phyloP scores from a whole-genome alignment of 2,888 invertebrate genomes.

The Gisinianus flammeolus region DNA sequence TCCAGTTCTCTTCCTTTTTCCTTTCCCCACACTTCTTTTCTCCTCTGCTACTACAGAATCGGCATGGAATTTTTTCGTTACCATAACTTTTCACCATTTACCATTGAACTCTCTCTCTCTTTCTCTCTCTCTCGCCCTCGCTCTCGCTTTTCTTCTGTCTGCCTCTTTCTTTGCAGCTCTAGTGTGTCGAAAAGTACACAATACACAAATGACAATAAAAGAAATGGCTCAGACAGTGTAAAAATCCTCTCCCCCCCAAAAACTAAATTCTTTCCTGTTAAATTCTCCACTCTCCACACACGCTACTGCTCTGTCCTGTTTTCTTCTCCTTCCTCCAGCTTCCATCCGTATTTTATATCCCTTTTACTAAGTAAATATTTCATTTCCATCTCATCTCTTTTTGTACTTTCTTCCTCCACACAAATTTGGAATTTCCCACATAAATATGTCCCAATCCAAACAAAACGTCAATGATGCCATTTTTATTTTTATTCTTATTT shows the following conservation, averaged over 20 bases:
- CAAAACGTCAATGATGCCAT: too few species aligned
- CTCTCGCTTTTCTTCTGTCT: background rate
- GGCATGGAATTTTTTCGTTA: too few species aligned
- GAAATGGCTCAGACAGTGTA: background rate
- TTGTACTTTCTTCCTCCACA: too few species aligned
- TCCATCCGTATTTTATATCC: background rate
- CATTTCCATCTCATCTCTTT: background rate
- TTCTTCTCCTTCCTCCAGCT: background rate
- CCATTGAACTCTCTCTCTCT: constrained; percentile 6
- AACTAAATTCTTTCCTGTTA: background rate
- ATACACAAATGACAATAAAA: background rate
- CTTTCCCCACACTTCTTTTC: too few species aligned
- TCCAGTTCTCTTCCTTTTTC: background rate
- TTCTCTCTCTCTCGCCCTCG: background rate
- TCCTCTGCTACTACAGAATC: too few species aligned
- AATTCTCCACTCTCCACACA: background rate
- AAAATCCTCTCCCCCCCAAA: too few species aligned
- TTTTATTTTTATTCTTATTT: too few species aligned
- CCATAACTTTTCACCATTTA: constrained; percentile 10
- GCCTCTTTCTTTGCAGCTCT: background rate
- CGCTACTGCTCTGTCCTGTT: background rate
- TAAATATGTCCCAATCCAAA: too few species aligned
- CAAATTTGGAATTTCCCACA: too few species aligned
- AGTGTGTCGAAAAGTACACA: background rate
- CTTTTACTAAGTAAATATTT: background rate